Evolutionary conservation across 2,113 vertebrate genomes (phyloP).

Genomic region (Syrmaticus mikado): DNA sequence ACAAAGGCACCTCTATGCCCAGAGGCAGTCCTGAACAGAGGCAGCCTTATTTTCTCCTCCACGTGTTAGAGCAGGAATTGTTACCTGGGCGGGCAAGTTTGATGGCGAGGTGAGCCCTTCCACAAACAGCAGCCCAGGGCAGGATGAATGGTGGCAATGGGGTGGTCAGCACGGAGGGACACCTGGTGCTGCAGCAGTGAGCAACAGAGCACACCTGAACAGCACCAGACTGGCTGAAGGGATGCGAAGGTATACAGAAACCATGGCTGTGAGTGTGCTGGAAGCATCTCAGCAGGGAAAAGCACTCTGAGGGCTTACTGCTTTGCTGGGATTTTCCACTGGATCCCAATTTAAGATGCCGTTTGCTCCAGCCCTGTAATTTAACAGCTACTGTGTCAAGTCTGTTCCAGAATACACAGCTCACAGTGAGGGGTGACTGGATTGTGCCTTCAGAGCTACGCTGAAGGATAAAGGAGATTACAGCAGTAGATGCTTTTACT

Average conservation of each 20-base stretch:
- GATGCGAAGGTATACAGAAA: neutral
- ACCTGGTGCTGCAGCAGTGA: neutral
- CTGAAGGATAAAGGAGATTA: constrained; percentile 47
- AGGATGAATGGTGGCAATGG: neutral
- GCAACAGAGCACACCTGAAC: neutral
- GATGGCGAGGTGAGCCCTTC: neutral
- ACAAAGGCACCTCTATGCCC: neutral
- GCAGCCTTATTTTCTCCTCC: neutral
- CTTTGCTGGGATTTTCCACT: constrained; percentile 59
- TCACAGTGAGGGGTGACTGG: constrained; percentile 22
- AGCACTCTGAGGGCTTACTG: neutral
- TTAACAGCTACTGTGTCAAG: constrained; percentile 56
- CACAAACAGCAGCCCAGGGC: neutral
- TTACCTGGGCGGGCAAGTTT: neutral
- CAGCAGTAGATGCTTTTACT: neutral
- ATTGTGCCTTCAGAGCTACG: constrained; percentile 17
- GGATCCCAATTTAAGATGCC: constrained; percentile 51
- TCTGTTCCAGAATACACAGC: constrained; percentile 44
- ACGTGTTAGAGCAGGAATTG: neutral
- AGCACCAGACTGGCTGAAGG: neutral
- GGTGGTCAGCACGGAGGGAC: neutral
- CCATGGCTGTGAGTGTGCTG: neutral
- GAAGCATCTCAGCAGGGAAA: neutral
- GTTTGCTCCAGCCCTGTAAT: constrained; percentile 58
- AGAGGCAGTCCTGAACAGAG: neutral